Evolutionary conservation across 2,797 vertebrate species (phyloP).

Genomic region (Rallus crepitans): DNA sequence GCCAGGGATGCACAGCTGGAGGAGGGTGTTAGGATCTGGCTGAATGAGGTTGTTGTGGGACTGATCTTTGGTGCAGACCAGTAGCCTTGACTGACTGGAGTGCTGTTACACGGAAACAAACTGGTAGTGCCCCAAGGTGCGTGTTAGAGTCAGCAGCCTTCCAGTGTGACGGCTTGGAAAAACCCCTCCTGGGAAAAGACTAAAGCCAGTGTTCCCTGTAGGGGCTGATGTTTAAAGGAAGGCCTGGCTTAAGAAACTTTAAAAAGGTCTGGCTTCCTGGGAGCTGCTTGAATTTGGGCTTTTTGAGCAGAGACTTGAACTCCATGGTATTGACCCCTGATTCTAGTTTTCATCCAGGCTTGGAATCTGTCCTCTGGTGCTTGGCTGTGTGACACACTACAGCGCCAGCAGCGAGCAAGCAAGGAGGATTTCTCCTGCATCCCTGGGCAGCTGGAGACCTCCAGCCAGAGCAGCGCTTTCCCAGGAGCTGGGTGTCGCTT

Average conservation of each 20-base stretch:
- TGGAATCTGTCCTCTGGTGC: background rate
- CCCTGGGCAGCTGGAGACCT: background rate
- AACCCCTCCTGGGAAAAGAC: background rate
- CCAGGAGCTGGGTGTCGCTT: background rate
- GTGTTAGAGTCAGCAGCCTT: background rate
- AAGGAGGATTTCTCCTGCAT: background rate
- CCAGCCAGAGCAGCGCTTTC: background rate
- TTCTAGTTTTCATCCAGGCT: background rate
- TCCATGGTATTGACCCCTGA: background rate
- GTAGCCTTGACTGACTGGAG: fast-evolving
- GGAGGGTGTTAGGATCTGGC: background rate
- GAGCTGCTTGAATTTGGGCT: background rate
- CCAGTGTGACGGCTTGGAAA: background rate
- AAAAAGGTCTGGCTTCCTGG: background rate
- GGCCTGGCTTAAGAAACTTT: background rate
- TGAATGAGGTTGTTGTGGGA: background rate
- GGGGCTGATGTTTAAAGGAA: background rate
- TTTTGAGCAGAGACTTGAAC: background rate
- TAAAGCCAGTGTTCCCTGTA: background rate
- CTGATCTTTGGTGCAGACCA: background rate
- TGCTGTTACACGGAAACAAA: background rate
- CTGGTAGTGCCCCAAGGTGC: background rate
- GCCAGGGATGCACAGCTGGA: background rate
- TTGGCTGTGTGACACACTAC: fast-evolving
- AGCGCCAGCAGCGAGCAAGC: fast-evolving